Conservation (phyloP, 2,797 vertebrate genomes). For the Myotis pilosus region DNA sequence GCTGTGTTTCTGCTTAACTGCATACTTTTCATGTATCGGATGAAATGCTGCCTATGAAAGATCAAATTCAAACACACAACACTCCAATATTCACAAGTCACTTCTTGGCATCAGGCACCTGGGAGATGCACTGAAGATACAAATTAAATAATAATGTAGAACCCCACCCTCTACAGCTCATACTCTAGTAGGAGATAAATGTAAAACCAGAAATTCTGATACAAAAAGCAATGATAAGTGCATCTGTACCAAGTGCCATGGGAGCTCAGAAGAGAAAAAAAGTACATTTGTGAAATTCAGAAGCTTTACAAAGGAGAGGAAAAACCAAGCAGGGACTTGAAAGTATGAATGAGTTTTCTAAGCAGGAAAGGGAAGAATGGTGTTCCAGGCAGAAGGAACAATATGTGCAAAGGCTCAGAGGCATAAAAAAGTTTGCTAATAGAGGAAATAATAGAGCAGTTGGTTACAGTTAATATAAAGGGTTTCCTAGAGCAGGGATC, state of each 20-base stretch:
- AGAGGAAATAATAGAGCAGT: not conserved
- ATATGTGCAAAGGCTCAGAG: not conserved
- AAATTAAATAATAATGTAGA: not conserved
- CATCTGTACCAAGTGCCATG: not conserved
- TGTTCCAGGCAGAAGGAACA: not conserved
- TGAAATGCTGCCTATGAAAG: too few relatives aligned
- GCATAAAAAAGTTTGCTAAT: not conserved
- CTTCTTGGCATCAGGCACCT: not conserved
- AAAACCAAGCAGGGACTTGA: not conserved
- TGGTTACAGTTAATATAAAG: not conserved
- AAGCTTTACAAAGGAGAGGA: not conserved
- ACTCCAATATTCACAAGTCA: not conserved
- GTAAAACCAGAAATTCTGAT: not conserved
- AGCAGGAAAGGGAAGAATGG: not conserved
- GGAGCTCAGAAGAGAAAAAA: not conserved
- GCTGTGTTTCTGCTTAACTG: not conserved
- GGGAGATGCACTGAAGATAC: not conserved
- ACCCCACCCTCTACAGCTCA: not conserved
- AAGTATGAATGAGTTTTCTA: not conserved
- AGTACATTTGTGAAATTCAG: not conserved
- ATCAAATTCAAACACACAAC: not conserved
- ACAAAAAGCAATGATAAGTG: not conserved
- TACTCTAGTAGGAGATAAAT: not conserved
- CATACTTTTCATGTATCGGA: not conserved
- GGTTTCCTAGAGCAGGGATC: not conserved